Conservation (phyloP, 2,113 vertebrate genomes). For the Epinephelus cyanopodus region DNA sequence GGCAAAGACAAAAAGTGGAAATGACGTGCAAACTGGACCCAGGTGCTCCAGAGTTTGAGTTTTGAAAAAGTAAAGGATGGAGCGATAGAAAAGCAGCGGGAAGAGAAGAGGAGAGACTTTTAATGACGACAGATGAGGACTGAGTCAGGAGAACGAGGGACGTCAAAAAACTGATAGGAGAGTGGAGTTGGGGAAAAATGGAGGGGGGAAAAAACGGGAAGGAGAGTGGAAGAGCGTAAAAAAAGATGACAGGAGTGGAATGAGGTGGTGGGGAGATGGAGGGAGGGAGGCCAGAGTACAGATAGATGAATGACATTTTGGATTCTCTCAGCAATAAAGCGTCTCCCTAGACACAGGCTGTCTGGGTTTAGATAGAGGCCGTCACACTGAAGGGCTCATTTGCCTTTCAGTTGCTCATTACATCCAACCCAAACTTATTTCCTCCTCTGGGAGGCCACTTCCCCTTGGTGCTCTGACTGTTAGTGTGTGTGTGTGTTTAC, state of each 20-base stretch:
- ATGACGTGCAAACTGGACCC: neutral
- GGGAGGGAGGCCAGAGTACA: slow-evolving; percentile 20
- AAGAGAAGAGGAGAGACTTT: slow-evolving; percentile 11
- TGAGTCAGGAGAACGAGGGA: neutral
- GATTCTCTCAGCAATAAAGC: slow-evolving; percentile 79
- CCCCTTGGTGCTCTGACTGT: slow-evolving; percentile 5
- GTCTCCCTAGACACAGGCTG: slow-evolving; percentile 73
- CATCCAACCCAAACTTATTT: slow-evolving; percentile 71
- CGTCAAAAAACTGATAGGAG: neutral
- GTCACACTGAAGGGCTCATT: slow-evolving; percentile 78
- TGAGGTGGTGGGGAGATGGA: slow-evolving; percentile 20
- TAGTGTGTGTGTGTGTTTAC: slow-evolving; percentile 25
- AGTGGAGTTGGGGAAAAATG: slow-evolving; percentile 16
- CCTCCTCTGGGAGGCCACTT: slow-evolving; percentile 48
- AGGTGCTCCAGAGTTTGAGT: neutral
- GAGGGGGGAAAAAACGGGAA: neutral
- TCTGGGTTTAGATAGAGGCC: slow-evolving; percentile 73
- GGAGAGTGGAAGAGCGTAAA: neutral
- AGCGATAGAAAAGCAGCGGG: neutral
- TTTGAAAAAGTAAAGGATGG: neutral
- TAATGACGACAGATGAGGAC: slow-evolving; percentile 11
- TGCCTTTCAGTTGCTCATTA: slow-evolving; percentile 80
- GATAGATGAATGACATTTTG: slow-evolving; percentile 79
- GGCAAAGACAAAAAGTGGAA: neutral
- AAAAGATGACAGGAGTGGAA: slow-evolving; percentile 56